phyloP scores from a whole-genome alignment of 2,888 invertebrate species.

The Hypselothyrea guttata region DNA sequence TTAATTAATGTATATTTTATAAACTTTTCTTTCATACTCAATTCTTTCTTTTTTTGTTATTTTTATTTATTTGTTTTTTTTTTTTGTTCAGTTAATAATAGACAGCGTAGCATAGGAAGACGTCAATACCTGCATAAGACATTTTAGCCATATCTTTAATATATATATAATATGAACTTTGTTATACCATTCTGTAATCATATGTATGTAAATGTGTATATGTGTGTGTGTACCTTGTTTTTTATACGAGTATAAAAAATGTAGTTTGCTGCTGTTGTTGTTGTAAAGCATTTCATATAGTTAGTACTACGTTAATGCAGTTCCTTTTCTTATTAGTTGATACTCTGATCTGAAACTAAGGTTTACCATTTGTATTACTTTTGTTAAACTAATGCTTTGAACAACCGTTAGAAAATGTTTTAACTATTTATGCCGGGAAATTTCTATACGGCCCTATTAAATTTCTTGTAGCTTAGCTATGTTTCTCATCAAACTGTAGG shows the following conservation, averaged over 20 bases:
- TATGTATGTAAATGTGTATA: conserved; percentile 24
- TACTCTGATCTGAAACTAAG: conserved; percentile 41
- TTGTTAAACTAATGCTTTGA: conserved; percentile 48
- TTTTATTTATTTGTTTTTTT: conserved; percentile 57
- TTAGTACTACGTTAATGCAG: conserved; percentile 38
- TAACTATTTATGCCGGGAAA: conserved; percentile 34
- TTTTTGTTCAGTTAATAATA: conserved; percentile 82
- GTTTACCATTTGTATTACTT: conserved; percentile 23
- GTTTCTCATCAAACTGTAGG: conserved; percentile 54
- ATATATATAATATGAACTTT: conserved; percentile 71
- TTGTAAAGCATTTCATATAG: conserved; percentile 42
- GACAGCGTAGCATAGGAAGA: conserved; percentile 84
- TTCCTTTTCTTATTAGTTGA: conserved; percentile 21
- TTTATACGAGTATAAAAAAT: conserved; percentile 46
- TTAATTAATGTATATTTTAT: conserved; percentile 78
- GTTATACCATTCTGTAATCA: conserved; percentile 51
- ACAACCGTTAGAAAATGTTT: conserved; percentile 64
- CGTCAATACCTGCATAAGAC: conserved; percentile 84
- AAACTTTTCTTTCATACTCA: conserved; percentile 43
- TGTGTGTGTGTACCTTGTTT: conserved; percentile 24
- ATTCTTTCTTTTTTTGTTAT: conserved; percentile 24
- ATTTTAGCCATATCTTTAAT: conserved; percentile 82
- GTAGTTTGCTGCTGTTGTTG: conserved; percentile 33
- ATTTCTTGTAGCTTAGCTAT: conserved; percentile 37
- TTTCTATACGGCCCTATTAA: conserved; percentile 18